Base-by-base conservation (phyloP, 2,797 vertebrate genomes). In the Neomorphus geoffroyi region DNA sequence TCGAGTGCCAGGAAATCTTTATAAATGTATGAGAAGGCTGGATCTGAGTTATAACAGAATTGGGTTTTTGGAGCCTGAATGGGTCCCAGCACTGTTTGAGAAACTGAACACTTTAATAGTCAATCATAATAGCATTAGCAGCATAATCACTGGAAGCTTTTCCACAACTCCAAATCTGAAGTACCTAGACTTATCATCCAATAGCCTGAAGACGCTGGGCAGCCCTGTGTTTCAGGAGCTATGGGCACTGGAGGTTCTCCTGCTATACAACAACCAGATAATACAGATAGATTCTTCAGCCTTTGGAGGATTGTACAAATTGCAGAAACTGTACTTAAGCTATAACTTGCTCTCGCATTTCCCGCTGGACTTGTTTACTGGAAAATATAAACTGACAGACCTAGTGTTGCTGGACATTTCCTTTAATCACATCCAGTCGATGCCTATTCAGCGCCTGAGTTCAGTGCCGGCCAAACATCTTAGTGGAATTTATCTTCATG, bases 41-140 rank as follows among this genome's bases (percentile, higher is more conserved):
- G 99, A 99, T 97, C 97, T 99, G 94, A 98, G 99, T 98, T 98
- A 99, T 86, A 99, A 99, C 86, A 94, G 90, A 79, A 98, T 99
- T 57, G 95, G 97, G 10, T 72, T 96, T 81, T 97, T 99, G 91
- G 97, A 97, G 65, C 93, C 97, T 5, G 98, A 98, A 94, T 99
- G 99, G 99, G 97, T 98, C 17, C 96, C 98, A 2, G 91, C 79
- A 8, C 91, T 97, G 2, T 97, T 98, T 26, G 97, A 97, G 32
- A 98, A 98, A 84, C 98, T 99, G 35, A 94, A 97, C 74, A 97
- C 98, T 10, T 97, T 99, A 45, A 97, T 99, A 87, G 89, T 99
- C 67, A 97, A 97, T 90, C 98, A 98, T 84, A 99, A 99, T 85
- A 96, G 95, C 71, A 98, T 99, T 81, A 97, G 84, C 78, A 97